Evolutionary conservation across 2,113 vertebrate genomes (phyloP), one percentile per base, ranked within the genome.

Genomic region (Coryphaenoides rupestris): DNA sequence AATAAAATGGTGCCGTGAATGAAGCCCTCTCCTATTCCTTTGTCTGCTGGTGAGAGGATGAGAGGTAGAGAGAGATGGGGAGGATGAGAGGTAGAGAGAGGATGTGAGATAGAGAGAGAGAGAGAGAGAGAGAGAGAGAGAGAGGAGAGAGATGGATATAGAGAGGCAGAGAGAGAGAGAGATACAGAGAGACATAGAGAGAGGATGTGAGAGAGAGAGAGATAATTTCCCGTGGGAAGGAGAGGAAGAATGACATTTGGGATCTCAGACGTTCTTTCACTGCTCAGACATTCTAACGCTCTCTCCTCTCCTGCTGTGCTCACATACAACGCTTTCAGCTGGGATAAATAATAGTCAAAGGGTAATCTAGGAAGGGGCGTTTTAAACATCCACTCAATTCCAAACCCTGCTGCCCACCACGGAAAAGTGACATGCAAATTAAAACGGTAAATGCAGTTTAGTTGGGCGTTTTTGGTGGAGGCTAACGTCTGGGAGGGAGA

Each of bases 151-250:
- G 57, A 59, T 24, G 33, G 19, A 59, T 24, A 23, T 46, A 62
- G n/a, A 19, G 21, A 40, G 19, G 16, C 33, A 60, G 17, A 59
- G 22, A n/a, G 22, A 19, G 57, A 59, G 57, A 59, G 19, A 59
- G 24, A 23, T 46, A 62, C 15, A 19, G 21, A 40, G 19, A 40
- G 5, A 1, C 21, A 17, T n/a, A n/a, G n/a, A n/a, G n/a, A n/a
- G n/a, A n/a, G n/a, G n/a, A n/a, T n/a, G n/a, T n/a, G n/a, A 55
- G 58, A 55, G 52, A 62, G n/a, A 19, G 21, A 40, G 19, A 40
- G 5, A 1, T 46, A 17, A 21, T 62, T 23, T 45, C 21, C 60
- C 16, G 16, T 17, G 60, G 22, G 21, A 15, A 23, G 4, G 12
- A 21, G 54, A 13, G 21, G 21, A n/a, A 23, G 60, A n/a, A 49